A percentile compares a stretch with the other conserved stretches of the same genome.
Evolutionary conservation across 2,797 vertebrate genomes (phyloP).

Genomic region (Helostoma temminkii): DNA sequence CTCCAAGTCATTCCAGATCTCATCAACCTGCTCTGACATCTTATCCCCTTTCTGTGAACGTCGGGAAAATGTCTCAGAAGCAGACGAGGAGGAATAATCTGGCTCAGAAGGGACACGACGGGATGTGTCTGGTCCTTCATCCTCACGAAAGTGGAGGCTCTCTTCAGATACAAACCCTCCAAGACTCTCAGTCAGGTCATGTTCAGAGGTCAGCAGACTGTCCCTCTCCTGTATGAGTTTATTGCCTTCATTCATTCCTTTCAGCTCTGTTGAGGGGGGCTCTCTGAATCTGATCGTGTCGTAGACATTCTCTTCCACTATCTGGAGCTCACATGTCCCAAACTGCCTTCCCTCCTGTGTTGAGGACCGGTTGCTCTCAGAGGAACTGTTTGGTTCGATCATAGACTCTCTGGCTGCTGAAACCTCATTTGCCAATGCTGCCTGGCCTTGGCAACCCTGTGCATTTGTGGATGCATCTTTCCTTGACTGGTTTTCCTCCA

Average conservation of each 20-base stretch:
- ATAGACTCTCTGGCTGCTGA: slow-evolving; percentile 64
- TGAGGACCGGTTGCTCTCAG: slow-evolving; percentile 74
- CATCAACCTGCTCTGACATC: slow-evolving; percentile 93
- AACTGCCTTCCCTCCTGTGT: slow-evolving; percentile 72
- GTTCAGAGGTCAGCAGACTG: slow-evolving; percentile 82
- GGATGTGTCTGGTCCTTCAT: slow-evolving; percentile 71
- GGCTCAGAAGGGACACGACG: slow-evolving; percentile 74
- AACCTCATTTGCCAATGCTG: slow-evolving; percentile 40
- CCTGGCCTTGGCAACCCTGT: slow-evolving; percentile 22
- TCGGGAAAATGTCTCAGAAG: slow-evolving; percentile 82
- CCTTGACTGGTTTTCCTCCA: slow-evolving; percentile 61
- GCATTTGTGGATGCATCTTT: slow-evolving; percentile 48
- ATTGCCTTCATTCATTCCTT: slow-evolving; percentile 61
- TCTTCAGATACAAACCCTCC: slow-evolving; percentile 89
- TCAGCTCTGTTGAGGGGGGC: slow-evolving; percentile 64
- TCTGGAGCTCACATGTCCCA: slow-evolving; percentile 86
- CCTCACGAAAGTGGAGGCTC: slow-evolving; percentile 88
- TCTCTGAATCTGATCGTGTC: slow-evolving; percentile 92
- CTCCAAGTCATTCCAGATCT: slow-evolving; percentile 98
- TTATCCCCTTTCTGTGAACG: slow-evolving; percentile 86
- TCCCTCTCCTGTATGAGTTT: slow-evolving; percentile 58
- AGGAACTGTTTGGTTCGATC: slow-evolving; percentile 75
- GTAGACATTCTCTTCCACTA: slow-evolving; percentile 93
- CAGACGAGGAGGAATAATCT: slow-evolving; percentile 85
- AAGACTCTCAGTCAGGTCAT: slow-evolving; percentile 83